Evolutionary conservation across 2,797 vertebrate species (phyloP).

Genomic region (Rhabdophis nuchalis): DNA sequence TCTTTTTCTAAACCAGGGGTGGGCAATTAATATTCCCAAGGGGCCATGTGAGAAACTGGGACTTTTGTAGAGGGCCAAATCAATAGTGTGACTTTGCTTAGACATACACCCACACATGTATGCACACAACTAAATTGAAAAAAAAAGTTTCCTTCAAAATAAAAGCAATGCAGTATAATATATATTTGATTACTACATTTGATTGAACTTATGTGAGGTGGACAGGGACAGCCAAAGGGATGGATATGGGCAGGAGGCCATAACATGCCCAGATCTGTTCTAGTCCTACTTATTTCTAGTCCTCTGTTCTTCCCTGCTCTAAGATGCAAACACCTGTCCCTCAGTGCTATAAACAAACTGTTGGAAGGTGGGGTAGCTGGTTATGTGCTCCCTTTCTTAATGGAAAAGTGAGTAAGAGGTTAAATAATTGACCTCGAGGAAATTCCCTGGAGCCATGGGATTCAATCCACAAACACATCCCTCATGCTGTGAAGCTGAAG

Average conservation of each 20-base stretch:
- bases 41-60: neutral
- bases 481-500: neutral
- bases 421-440: constrained; percentile 20
- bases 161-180: neutral
- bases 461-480: constrained; percentile 12
- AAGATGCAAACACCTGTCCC: neutral
- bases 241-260: neutral
- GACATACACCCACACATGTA: too few relatives aligned
- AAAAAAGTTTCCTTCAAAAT: neutral
- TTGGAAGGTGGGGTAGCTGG: neutral
- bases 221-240: neutral
- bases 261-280: neutral
- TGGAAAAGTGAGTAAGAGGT: neutral
- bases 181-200: neutral
- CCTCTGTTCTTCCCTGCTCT: neutral
- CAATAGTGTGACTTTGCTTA: too few relatives aligned
- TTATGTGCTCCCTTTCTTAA: neutral
- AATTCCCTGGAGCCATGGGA: rapidly evolving
- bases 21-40: neutral
- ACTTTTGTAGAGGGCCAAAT: too few relatives aligned
- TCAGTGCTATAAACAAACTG: neutral
- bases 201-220: neutral
- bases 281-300: neutral
- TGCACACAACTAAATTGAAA: neutral
- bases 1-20: neutral